phyloP scores from a whole-genome alignment of 2,113 vertebrate species.

The Platanista minor region DNA sequence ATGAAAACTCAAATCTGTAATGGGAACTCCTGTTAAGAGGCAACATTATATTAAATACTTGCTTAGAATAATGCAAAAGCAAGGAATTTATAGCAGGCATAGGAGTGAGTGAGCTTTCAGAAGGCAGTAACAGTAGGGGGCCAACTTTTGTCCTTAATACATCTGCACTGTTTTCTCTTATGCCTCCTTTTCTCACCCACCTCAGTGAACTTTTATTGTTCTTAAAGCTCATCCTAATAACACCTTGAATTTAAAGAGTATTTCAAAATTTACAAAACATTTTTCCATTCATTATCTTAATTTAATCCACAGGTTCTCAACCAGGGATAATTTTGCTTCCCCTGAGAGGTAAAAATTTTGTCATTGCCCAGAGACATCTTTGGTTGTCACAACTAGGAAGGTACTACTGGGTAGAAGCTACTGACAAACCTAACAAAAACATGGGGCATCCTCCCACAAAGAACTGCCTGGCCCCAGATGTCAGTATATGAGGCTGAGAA shows the following conservation, averaged over 20 bases:
- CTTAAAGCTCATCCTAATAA: not conserved
- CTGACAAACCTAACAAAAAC: too few relatives aligned
- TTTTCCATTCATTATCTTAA: not conserved
- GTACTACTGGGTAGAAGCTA: not conserved
- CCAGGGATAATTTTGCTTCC: not conserved
- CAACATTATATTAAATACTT: not conserved
- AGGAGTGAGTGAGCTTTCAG: not conserved
- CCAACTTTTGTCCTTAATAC: not conserved
- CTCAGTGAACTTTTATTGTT: not conserved
- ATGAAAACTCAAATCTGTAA: not conserved
- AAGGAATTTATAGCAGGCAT: not conserved
- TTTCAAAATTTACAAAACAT: not conserved
- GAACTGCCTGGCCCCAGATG: accelerated
- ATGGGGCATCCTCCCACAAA: not conserved
- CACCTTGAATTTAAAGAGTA: not conserved
- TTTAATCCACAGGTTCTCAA: not conserved
- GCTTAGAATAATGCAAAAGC: not conserved
- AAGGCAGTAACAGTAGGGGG: not conserved
- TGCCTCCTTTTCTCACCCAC: accelerated
- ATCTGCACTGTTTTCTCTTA: accelerated
- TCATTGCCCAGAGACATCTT: not conserved
- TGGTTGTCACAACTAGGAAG: not conserved
- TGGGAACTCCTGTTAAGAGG: not conserved
- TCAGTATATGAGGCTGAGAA: not conserved
- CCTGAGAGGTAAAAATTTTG: accelerated